Base-by-base conservation (phyloP, 2,113 vertebrate species). In the Pelobates fuscus region DNA sequence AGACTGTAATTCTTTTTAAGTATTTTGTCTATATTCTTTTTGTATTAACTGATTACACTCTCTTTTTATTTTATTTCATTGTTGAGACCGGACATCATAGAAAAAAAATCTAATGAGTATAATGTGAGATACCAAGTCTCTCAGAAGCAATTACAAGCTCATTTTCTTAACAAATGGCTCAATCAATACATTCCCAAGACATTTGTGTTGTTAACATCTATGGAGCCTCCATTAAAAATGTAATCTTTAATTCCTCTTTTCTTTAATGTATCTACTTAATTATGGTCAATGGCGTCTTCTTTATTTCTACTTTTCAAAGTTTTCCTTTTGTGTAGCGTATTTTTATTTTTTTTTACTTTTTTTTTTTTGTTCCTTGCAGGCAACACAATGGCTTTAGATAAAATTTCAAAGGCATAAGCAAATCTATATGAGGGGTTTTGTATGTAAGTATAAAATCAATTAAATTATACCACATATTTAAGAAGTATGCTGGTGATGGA, bases 101-200 rank as follows among this genome's bases (percentile, higher is more conserved):
- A n/a, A 76, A 25, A 68, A 60, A 68, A 52, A 61, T 26, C 43
- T 76, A 76, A 76, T 76, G 55, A 68, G 68, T 32, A 76, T 43
- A 32, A 55, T 20, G 44, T 61, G 43, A 46, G 65, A 76, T 76
- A 68, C 64, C 26, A 68, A 60, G 37, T 63, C 41, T 60, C 73
- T 68, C 54, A 23, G 59, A 76, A 32, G 65, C 73, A 76, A 76
- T 76, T 76, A 76, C 43, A 67, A 61, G 57, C 55, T 76, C 55
- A 68, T 76, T 76, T 76, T 76, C 64, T 24, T 61, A 60, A 76
- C 61, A 68, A 76, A 76, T 68, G 64, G 57, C 55, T 67, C 73
- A 68, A 68, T 76, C 73, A 76, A 76, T 68, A 68, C 59, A 67
- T 61, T 76, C 73, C 73, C 65, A 44, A 68, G 73, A 68, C 64